Evolutionary conservation across 1,140 invertebrate genomes (phyloP), one percentile per base, ranked within the genome.

Genomic region (Ephestia elutella): DNA sequence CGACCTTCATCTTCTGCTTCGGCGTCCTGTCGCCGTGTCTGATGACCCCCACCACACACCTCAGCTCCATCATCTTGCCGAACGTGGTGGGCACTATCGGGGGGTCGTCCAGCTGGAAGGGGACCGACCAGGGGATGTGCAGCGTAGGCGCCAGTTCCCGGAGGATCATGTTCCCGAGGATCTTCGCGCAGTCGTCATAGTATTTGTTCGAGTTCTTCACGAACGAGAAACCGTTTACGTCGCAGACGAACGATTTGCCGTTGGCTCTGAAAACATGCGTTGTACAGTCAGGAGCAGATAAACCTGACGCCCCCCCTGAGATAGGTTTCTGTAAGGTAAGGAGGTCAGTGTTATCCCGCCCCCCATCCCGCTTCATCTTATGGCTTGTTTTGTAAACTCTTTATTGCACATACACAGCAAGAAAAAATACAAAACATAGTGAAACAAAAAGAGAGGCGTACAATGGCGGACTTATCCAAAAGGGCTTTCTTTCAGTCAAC

Each of bases 1-100:
- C 98, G 71, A 99, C 97, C 90, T 99, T 99, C 98, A 99, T 99
- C 90, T 99, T 99, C 89, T 99, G 99, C 87, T 99, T 99, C 0
- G 99, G 99, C 10, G 98, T 99, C 71, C 99, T 90, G 87, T 99
- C 99, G 0, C 98, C 99, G 79, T 99, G 99, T 68, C 99, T 89
- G 56, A 99, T 99, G 0, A 99, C 96, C n/a, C 96, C 98, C 21
- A 99, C 96, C 0, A 99, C 98, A 89, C 98, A 99, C 21, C 98
- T 90, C 54, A 99, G 89, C 86, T 99, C 99, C 98, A 99, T 99
- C 96, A 99, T 99, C 90, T 99, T 99, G 8, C 98, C 98, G 82
- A 98, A 98, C 0, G 98, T 99, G 4, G 98, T 99, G 3, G 98
- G 98, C 13, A 99, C 98, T 66, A 99, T 98, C 11, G 98, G 98